These are phyloP conservation scores for Dicrostonyx torquatus DNA, from an alignment of 2,797 vertebrate species.

Conservation along the genomic window DNA sequence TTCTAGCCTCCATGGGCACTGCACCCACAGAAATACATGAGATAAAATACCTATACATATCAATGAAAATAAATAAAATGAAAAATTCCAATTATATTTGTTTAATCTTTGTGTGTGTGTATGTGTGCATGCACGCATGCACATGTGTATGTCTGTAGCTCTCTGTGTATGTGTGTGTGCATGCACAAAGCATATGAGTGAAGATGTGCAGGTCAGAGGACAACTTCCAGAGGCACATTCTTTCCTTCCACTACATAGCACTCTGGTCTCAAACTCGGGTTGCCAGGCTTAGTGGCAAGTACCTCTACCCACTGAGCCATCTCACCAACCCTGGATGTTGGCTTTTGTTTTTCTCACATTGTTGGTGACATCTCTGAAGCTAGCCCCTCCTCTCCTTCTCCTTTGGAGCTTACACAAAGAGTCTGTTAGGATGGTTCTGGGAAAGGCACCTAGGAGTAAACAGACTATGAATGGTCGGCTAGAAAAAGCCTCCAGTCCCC, in stretches of 20 bases:
- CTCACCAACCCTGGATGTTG: neutral
- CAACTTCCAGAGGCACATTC: neutral
- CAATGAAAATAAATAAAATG: neutral
- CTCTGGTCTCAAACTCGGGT: neutral
- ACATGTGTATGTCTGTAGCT: neutral
- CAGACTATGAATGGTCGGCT: neutral
- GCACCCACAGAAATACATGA: neutral
- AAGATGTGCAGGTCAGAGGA: neutral
- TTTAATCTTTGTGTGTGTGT: neutral
- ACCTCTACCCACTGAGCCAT: neutral
- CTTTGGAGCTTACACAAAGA: neutral
- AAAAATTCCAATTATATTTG: neutral
- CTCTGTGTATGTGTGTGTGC: neutral
- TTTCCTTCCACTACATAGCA: neutral
- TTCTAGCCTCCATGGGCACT: neutral
- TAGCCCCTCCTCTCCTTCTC: neutral
- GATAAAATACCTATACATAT: neutral
- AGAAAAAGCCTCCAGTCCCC: constrained; percentile 13
- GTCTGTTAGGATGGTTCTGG: neutral
- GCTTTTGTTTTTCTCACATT: neutral
- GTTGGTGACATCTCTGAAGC: neutral
- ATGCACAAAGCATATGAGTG: neutral
- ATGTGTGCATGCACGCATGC: neutral
- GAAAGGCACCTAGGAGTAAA: constrained; percentile 4
- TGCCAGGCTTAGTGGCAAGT: neutral